Base-by-base conservation (phyloP, 2,888 invertebrate species). In the Stomorhina lunata region DNA sequence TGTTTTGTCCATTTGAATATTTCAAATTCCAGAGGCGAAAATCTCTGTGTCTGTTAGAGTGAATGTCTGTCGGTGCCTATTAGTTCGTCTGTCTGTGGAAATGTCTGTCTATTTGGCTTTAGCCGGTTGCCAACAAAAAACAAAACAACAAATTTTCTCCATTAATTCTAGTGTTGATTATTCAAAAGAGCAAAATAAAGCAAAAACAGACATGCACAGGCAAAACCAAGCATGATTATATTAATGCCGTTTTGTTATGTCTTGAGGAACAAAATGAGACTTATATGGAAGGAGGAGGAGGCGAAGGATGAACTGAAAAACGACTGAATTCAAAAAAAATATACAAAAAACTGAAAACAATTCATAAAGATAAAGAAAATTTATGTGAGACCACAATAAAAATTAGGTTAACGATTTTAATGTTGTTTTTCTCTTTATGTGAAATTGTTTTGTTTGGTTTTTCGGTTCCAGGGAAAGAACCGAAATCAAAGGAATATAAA, bases 401-500 rank as follows among this genome's bases (percentile, higher is more conserved):
- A 88, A 88, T 88, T 88, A 88, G 88, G 88, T 88, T 88, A 88
- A 88, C 88, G 88, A 88, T 88, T 87, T 87, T 87, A 86, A 50
- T 79, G 61, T 66, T 69, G 71, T 79, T 45, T 10, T 66, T 34
- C 22, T 34, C 15, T 43, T 37, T 59, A 22, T 15, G 20, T 55
- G 37, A 27, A 37, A 4, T 29, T 71, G 22, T 53, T 22, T 45
- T 43, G 12, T 53, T 40, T 61, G 40, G 20, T 48, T 66, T 75
- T n/a, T n/a, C n/a, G n/a, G 43, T 27, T 32, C 4, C 20, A 17
- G 0, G 10, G 10, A 48, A 20, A 22, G 2, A 48, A 10, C 6
- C 17, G 29, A 50, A 66, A 10, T 22, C 25, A 48, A 68, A 55
- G 15, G 40, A 15, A 6, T 12, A 10, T 15, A 27, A 63, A 29